phyloP scores from a whole-genome alignment of 2,797 vertebrate species.

The Sternotherus odoratus region DNA sequence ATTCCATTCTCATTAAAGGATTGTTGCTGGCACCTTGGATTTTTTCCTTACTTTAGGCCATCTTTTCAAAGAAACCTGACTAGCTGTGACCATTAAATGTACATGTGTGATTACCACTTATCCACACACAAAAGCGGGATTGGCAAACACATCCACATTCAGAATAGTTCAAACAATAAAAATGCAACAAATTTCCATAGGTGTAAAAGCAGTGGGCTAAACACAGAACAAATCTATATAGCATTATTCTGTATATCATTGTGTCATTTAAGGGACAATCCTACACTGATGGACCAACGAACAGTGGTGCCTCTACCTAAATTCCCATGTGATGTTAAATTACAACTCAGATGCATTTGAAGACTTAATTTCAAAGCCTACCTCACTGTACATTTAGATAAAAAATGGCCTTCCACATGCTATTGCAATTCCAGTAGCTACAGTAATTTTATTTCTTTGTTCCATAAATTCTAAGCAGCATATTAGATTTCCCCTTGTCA shows the following conservation, averaged over 20 bases:
- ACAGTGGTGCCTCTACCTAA: background rate
- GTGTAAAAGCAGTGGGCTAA: constrained; percentile 18
- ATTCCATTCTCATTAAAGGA: background rate
- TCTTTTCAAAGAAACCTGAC: background rate
- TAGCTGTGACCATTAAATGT: background rate
- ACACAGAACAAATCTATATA: background rate
- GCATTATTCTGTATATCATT: background rate
- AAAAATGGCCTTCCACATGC: constrained; percentile 21
- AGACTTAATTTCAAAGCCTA: constrained; percentile 16
- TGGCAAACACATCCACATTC: background rate
- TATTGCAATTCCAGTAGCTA: constrained; percentile 54
- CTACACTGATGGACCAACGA: background rate
- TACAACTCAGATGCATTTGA: background rate
- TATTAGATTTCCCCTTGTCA: constrained; percentile 59
- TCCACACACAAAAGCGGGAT: background rate
- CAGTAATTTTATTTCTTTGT: constrained; percentile 51
- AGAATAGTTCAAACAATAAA: background rate
- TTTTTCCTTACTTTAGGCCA: background rate
- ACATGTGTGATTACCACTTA: background rate
- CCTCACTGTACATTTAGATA: constrained; percentile 4
- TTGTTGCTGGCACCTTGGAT: background rate
- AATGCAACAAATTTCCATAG: background rate
- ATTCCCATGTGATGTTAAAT: background rate
- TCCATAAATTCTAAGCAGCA: constrained; percentile 53
- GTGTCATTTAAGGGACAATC: background rate